Percentiles rank a stretch among this genome's conserved stretches.
Evolutionary conservation across 1,140 invertebrate species (phyloP).

Genomic region (Hycleus phaleratus): DNA sequence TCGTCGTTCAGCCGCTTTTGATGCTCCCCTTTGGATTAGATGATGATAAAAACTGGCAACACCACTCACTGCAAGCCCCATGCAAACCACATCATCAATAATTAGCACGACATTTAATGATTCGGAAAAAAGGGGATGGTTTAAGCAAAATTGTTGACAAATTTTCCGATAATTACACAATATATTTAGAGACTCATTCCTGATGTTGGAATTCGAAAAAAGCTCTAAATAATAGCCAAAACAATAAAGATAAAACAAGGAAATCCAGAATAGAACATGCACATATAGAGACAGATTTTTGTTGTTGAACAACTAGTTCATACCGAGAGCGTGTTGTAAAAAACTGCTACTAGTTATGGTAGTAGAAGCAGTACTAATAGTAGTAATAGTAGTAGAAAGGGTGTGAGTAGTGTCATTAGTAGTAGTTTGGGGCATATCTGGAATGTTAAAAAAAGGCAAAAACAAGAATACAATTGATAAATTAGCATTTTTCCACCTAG

Average conservation of each 20-base stretch:
- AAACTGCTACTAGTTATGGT: background rate
- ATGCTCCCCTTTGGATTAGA: slow-evolving; percentile 19
- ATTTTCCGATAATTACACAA: no score
- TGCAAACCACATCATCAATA: slow-evolving; percentile 27
- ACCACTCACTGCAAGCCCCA: slow-evolving; percentile 34
- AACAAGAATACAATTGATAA: background rate
- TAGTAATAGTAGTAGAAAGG: background rate
- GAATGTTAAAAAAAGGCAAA: slow-evolving; percentile 11
- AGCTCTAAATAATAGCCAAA: no score
- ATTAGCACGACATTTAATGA: slow-evolving; percentile 9
- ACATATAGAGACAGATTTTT: no score
- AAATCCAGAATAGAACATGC: no score
- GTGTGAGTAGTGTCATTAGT: slow-evolving; percentile 4
- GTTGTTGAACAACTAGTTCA: slow-evolving; percentile 1
- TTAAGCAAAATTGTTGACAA: no score
- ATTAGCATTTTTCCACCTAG: no score
- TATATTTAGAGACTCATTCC: no score
- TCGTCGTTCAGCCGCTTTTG: slow-evolving; percentile 32
- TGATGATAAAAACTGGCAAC: slow-evolving; percentile 31
- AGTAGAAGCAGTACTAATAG: background rate
- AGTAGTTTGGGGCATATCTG: slow-evolving; percentile 10
- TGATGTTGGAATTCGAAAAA: no score
- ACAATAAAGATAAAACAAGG: no score
- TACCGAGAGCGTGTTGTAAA: slow-evolving; percentile 12
- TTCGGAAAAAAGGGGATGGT: no score